These are phyloP conservation scores for Clavelina lepadiformis DNA, from an alignment of 23 tunicate genomes.

Conservation along the genomic window DNA sequence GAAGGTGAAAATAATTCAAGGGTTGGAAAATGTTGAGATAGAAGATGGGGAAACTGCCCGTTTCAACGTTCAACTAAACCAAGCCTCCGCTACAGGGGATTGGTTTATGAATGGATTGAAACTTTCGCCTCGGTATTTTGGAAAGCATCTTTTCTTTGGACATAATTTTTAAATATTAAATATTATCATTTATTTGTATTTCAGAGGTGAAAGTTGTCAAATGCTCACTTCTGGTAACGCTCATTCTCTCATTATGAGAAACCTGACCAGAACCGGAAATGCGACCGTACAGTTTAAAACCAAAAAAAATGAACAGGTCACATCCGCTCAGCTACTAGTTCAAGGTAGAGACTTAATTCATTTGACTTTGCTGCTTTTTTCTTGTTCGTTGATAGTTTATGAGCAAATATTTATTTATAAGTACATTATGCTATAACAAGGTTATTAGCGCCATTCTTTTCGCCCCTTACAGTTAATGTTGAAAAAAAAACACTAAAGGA, in stretches of 20 bases:
- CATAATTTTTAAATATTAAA: not conserved
- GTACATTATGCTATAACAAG: no score
- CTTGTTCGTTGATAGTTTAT: no score
- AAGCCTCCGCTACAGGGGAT: slow-evolving; percentile 11
- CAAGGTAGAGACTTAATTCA: no score
- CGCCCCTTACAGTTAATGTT: no score
- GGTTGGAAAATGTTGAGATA: slow-evolving; percentile 33
- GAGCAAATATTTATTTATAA: no score
- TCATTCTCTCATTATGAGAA: slow-evolving; percentile 31
- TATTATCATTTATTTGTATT: not conserved
- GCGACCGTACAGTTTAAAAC: slow-evolving; percentile 40
- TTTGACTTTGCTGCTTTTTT: no score
- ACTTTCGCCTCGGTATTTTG: slow-evolving; percentile 24
- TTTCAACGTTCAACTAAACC: slow-evolving; percentile 33
- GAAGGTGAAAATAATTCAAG: slow-evolving; percentile 12
- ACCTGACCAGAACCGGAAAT: slow-evolving; percentile 36
- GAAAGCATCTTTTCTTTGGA: not conserved
- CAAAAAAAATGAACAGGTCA: not conserved
- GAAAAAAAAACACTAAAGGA: no score
- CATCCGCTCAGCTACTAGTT: slow-evolving; percentile 30
- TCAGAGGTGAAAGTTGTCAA: slow-evolving; percentile 39
- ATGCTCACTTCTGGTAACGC: slow-evolving; percentile 23
- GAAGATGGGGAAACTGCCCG: slow-evolving; percentile 38
- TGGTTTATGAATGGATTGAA: slow-evolving; percentile 55
- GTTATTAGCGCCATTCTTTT: no score